Conservation (phyloP, 2,113 vertebrate genomes). For the Onychostruthus taczanowskii region DNA sequence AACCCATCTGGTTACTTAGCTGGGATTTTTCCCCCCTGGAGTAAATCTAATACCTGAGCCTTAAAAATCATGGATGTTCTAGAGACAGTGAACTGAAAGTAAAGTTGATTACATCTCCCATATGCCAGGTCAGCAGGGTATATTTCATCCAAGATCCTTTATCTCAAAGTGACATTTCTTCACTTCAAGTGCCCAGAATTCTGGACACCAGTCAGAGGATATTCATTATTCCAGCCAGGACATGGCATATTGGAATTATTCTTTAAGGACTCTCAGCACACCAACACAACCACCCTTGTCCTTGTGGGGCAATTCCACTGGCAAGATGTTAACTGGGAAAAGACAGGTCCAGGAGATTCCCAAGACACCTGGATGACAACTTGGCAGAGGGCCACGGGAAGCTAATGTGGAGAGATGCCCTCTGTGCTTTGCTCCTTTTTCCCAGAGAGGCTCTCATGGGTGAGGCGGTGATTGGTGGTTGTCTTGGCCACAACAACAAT, state of each 20-base stretch:
- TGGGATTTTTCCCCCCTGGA: background rate
- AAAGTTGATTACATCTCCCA: background rate
- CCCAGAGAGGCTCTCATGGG: background rate
- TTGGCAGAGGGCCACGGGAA: background rate
- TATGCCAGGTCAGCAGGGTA: background rate
- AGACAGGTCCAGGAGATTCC: background rate
- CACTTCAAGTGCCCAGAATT: background rate
- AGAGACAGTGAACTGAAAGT: background rate
- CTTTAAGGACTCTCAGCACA: background rate
- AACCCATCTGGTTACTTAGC: background rate
- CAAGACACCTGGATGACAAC: background rate
- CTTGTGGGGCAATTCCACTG: background rate
- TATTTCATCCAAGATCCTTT: background rate
- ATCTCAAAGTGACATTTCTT: background rate
- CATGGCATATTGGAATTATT: background rate
- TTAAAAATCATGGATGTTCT: background rate
- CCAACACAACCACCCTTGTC: background rate
- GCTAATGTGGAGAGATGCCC: background rate
- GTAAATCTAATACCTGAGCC: background rate
- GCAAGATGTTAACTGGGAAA: background rate
- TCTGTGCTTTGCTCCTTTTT: background rate
- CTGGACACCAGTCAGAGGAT: background rate
- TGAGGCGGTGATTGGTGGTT: fast-evolving
- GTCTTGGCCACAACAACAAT: background rate
- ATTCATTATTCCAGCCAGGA: background rate